Percentiles rank a stretch among this genome's conserved stretches.
Conservation (phyloP, 2,113 vertebrate species). For the Anoura caudifer region DNA sequence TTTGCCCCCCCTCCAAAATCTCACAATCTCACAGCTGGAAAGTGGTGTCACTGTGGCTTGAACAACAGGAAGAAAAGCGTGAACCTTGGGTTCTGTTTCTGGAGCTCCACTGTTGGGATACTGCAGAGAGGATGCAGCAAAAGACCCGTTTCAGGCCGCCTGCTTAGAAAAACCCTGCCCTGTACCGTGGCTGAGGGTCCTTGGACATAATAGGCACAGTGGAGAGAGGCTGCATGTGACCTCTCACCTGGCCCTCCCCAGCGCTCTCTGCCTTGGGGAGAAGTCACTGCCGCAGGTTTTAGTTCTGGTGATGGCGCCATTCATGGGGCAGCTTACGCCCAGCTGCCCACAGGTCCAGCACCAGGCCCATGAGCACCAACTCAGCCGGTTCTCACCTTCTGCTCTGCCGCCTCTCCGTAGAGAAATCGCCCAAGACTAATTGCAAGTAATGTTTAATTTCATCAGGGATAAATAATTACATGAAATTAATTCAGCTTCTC, state of each 20-base stretch:
- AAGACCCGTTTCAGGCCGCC: rapidly evolving
- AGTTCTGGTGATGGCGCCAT: rapidly evolving
- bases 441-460: constrained; percentile 63
- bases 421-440: constrained; percentile 57
- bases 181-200: no score
- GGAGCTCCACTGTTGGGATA: rapidly evolving
- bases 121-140: neutral
- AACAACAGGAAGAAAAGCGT: neutral
- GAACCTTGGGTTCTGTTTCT: neutral
- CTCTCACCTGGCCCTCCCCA: rapidly evolving
- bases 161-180: neutral
- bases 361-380: neutral
- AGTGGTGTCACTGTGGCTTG: neutral
- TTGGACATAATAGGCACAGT: neutral
- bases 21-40: neutral
- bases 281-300: rapidly evolving
- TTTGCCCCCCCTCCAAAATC: no score
- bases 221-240: rapidly evolving
- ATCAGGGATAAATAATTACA: constrained; percentile 33
- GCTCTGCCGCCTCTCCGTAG: neutral
- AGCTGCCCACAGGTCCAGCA: neutral
- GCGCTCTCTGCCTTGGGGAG: neutral
- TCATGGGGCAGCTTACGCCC: rapidly evolving
- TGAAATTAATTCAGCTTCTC: constrained; percentile 11
- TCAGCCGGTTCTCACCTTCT: neutral